Base-by-base conservation (phyloP, 2,888 invertebrate genomes). In the Eledone cirrhosa region DNA sequence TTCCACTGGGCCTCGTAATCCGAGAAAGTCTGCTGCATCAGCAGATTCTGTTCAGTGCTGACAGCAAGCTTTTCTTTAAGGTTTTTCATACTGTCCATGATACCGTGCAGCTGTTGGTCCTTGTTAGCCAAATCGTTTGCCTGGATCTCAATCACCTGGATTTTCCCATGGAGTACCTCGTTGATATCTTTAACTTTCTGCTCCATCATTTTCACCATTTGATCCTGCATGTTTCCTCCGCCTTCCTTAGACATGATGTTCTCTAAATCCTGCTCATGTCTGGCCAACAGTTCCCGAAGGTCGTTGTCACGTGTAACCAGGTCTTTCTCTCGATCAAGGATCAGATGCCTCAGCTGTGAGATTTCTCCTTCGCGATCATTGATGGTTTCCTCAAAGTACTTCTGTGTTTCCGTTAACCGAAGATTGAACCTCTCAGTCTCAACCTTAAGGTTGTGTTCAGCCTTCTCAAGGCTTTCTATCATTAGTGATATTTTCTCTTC, bases 11-110 rank as follows among this genome's bases (percentile, higher is more conserved):
- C 91, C 91, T 95, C 95, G 90, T 94, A 92, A 22, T 92, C 92
- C 47, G 94, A 92, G 80, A 95, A 95, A 89, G 94, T 94, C 85
- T 94, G 93, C 90, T 96, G 95, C 94, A 95, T 94, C 87, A 93
- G 93, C 87, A 93, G 93, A 94, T 95, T 94, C 91, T 95, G 94
- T 85, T 94, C 94, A 87, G 94, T 94, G 27, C 95, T 95, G 81
- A 95, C 95, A 90, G 95, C 95, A 77, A 95, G 92, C 83, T 94
- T 93, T 86, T 94, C 93, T 81, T 95, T 91, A 16, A 94, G 94
- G 84, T 93, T 93, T 92, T 94, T 95, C 78, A 89, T 86, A 74
- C 94, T 69, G 94, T 88, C 86, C 33, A 81, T 81, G 79, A 84
- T 84, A 78, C 88, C 86, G 24, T 79, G 77, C 63, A 88, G 81